Evolutionary conservation across 2,797 vertebrate species (phyloP).

Genomic region (Onychomys torridus): DNA sequence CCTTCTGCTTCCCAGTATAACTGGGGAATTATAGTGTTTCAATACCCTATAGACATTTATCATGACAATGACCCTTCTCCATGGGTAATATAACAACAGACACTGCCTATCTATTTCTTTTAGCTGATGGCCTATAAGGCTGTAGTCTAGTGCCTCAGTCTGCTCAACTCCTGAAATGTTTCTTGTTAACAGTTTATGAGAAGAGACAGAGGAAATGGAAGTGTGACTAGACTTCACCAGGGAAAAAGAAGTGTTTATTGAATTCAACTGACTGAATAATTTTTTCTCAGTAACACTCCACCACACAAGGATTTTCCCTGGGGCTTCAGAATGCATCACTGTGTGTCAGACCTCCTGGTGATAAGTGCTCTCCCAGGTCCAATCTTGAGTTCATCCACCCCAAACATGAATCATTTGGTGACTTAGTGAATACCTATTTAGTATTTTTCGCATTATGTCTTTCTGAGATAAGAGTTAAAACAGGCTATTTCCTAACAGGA

Average conservation of each 20-base stretch:
- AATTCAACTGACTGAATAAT: conserved; percentile 63
- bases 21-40: not conserved
- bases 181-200: conserved; percentile 50
- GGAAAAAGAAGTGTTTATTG: conserved; percentile 58
- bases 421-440: conserved; percentile 56
- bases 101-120: not conserved
- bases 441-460: conserved; percentile 71
- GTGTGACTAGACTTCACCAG: conserved; percentile 14
- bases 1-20: not conserved
- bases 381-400: conserved; percentile 35
- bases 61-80: conserved; percentile 8
- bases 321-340: not conserved
- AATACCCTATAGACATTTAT: not conserved
- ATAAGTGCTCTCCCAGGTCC: not conserved
- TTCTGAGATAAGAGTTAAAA: conserved; percentile 70
- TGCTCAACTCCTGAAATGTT: conserved; percentile 74
- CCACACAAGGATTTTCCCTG: conserved; percentile 8
- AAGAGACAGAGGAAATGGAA: conserved; percentile 67
- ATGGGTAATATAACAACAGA: conserved; percentile 19
- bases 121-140: conserved; percentile 39
- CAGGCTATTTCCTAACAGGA: conserved; percentile 73
- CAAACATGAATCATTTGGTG: conserved; percentile 33
- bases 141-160: not conserved
- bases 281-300: conserved; percentile 58
- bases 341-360: conserved; percentile 20